Base-by-base conservation (phyloP, 2,797 vertebrate species). In the Sitta carolinensis region DNA sequence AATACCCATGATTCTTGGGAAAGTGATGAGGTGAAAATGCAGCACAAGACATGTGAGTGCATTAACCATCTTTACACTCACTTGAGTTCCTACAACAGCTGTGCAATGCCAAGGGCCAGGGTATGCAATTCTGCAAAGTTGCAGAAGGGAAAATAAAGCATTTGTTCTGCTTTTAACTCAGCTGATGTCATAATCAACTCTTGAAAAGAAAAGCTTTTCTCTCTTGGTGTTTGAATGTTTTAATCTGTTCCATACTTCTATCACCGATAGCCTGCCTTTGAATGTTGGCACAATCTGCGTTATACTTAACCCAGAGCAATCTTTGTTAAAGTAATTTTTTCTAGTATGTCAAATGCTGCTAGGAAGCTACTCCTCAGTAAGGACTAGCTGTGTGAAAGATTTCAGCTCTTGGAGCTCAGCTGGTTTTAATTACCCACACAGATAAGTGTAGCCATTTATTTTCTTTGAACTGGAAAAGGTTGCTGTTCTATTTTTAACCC, bases 401-500 rank as follows among this genome's bases (percentile, higher is more conserved):
- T 90, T 90, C 81, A 79, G 32, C 72, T 66, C 84, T 67, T 80
- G 58, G 34, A 93, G 57, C 91, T 96, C 90, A 93, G 50, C 84
- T 96, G 94, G 1, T 91, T 94, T 94, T 93, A 96, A 96, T 96
- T 96, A 95, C 36, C 51, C 84, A 72, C 66, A 51, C 29, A 93
- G 95, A 95, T 94, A 96, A 97, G 87, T 64, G 43, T 66, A 90
- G 83, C 88, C 80, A 87, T 97, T 96, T 94, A 89, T 94, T 95
- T 95, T 90, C 85, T 95, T 95, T 96, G 88, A 94, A 87, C 78
- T 91, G 86, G 66, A 70, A 93, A 93, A 95, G 90, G 91, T 94
- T 96, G 66, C 36, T 95, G 95, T 94, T 94, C 88, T 94, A 89
- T 94, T 95, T 95, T 96, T 97, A 95, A 96, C 95, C 91, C 90